phyloP scores from a whole-genome alignment of 2,888 invertebrate genomes.

The Nomada ferruginata region DNA sequence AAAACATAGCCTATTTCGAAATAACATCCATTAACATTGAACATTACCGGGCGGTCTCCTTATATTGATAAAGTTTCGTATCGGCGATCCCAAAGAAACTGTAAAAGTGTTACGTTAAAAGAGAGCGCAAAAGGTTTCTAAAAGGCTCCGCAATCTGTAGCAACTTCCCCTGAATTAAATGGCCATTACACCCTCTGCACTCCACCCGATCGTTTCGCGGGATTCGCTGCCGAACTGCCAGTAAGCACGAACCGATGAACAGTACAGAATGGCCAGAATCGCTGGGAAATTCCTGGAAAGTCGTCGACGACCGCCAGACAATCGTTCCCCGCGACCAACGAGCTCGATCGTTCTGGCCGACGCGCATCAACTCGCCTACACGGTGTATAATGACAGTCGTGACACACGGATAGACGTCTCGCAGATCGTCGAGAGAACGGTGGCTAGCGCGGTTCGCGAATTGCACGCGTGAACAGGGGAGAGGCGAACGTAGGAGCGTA shows the following conservation, averaged over 20 bases:
- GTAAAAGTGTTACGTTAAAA: not conserved
- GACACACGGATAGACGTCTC: conserved; percentile 40
- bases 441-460: not conserved
- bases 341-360: conserved; percentile 1
- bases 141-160: not conserved
- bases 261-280: conserved; percentile 9
- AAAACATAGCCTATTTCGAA: no score
- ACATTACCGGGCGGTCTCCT: no score
- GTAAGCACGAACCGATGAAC: conserved; percentile 36
- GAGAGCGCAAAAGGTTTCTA: not conserved
- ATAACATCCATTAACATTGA: no score
- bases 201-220: conserved; percentile 40
- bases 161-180: conserved; percentile 10
- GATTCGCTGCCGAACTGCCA: conserved; percentile 32
- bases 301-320: conserved; percentile 21
- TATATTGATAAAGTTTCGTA: not conserved
- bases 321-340: not conserved
- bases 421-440: not conserved
- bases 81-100: not conserved
- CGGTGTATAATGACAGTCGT: conserved; percentile 25
- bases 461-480: conserved; percentile 10
- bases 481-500: conserved; percentile 38
- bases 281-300: conserved; percentile 46
- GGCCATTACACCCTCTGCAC: conserved; percentile 26
- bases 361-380: conserved; percentile 18